These are phyloP conservation scores for Actenoides hombroni DNA, from an alignment of 2,113 vertebrate species.

Conservation along the genomic window DNA sequence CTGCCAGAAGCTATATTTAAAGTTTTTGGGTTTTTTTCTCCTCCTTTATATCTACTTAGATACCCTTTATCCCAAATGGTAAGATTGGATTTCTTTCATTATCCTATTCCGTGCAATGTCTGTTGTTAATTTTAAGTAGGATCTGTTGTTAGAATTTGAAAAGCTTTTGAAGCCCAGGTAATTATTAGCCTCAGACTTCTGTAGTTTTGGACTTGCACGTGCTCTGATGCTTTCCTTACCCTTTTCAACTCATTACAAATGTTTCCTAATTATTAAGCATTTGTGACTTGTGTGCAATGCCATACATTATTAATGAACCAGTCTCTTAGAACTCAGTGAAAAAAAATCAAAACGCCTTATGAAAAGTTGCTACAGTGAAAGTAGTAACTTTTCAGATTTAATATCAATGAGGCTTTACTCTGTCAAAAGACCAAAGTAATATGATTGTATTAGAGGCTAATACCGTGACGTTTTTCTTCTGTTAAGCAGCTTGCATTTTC, in stretches of 20 bases:
- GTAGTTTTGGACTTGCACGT: neutral
- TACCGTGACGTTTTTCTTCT: conserved; percentile 25
- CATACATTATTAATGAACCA: conserved; percentile 45
- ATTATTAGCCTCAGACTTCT: conserved; percentile 38
- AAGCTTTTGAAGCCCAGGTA: conserved; percentile 54
- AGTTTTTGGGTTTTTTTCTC: accelerated
- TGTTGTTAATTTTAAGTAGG: conserved; percentile 41
- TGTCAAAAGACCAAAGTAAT: conserved; percentile 46
- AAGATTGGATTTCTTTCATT: conserved; percentile 5
- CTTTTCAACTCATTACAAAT: conserved; percentile 55
- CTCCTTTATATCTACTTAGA: neutral
- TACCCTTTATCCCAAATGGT: neutral
- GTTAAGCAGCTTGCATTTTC: conserved; percentile 29
- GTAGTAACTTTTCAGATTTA: conserved; percentile 43
- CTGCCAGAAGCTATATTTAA: conserved; percentile 37
- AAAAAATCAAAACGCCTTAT: conserved; percentile 5
- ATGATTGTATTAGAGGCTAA: conserved; percentile 40
- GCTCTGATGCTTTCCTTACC: neutral
- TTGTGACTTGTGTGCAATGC: conserved; percentile 11
- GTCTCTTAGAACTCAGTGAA: neutral
- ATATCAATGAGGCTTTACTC: conserved; percentile 43
- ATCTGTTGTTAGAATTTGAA: conserved; percentile 12
- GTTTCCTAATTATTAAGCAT: conserved; percentile 58
- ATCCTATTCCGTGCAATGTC: neutral
- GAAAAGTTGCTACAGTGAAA: conserved; percentile 40